Evolutionary conservation across 1,140 invertebrate genomes (phyloP).

Genomic region (Hypothenemus hampei): DNA sequence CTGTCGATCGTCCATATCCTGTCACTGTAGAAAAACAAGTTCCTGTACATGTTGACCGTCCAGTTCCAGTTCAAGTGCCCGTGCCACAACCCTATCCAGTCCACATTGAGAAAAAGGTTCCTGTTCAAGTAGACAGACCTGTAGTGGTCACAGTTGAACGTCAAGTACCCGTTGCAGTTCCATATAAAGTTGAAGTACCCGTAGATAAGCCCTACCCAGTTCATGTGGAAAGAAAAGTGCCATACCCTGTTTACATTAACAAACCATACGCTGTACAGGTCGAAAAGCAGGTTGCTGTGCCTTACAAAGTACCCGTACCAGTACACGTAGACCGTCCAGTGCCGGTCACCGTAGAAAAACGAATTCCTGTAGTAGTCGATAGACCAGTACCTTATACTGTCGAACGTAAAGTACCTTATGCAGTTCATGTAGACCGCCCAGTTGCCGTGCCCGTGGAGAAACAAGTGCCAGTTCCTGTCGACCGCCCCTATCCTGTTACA

Average conservation of each 20-base stretch:
- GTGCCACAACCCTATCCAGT: constrained; percentile 31
- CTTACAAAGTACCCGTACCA: constrained; percentile 18
- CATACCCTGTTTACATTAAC: constrained; percentile 30
- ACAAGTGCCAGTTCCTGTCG: constrained; percentile 27
- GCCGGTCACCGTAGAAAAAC: constrained; percentile 25
- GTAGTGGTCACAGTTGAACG: constrained; percentile 21
- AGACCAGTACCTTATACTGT: constrained; percentile 25
- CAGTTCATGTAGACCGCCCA: constrained; percentile 29
- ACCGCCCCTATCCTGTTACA: constrained; percentile 27
- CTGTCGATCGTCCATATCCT: constrained; percentile 23
- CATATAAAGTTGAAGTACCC: constrained; percentile 28
- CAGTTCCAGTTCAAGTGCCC: constrained; percentile 26
- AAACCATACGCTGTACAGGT: constrained; percentile 24
- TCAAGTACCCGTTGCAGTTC: constrained; percentile 29
- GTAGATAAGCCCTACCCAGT: constrained; percentile 30
- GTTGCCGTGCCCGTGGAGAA: constrained; percentile 22
- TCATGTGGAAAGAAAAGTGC: constrained; percentile 27
- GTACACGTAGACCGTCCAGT: constrained; percentile 26
- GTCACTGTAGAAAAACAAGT: constrained; percentile 27
- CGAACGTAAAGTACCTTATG: constrained; percentile 27
- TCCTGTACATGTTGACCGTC: constrained; percentile 18
- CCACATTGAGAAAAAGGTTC: constrained; percentile 29
- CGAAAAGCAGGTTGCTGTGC: constrained; percentile 26
- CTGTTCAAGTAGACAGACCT: constrained; percentile 20
- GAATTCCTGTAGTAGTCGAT: constrained; percentile 23